Evolutionary conservation across 2,113 vertebrate species (phyloP).

Genomic region (Bubo scandiacus): DNA sequence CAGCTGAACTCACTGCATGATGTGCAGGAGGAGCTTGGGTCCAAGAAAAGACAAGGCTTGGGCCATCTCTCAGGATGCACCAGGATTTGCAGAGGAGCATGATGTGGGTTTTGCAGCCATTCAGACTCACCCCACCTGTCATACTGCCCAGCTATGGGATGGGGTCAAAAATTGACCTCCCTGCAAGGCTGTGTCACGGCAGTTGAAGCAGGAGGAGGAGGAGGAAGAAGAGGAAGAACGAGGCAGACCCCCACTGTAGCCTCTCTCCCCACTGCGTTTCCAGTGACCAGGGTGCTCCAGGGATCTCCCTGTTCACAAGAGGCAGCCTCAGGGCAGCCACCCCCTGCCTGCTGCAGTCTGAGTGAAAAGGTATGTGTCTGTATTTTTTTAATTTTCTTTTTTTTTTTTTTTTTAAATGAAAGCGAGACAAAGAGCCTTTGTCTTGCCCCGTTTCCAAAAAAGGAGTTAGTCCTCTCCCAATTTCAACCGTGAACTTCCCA

Average conservation of each 20-base stretch:
- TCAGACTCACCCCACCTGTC: background rate
- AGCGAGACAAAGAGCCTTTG: background rate
- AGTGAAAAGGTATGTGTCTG: background rate
- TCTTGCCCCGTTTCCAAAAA: background rate
- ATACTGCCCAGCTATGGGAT: background rate
- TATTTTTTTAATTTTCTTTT: background rate
- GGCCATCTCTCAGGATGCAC: background rate
- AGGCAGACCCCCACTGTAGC: background rate
- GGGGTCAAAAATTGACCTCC: background rate
- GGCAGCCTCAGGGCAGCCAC: background rate
- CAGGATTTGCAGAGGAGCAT: background rate
- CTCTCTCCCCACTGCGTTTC: background rate
- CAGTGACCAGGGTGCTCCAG: background rate
- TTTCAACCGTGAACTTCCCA: background rate
- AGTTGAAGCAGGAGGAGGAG: background rate
- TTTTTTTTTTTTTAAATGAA: background rate
- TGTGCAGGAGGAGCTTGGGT: background rate
- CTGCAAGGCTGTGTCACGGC: background rate
- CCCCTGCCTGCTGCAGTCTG: background rate
- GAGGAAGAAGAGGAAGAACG: background rate
- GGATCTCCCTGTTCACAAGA: background rate
- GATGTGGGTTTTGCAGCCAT: background rate
- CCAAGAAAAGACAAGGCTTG: background rate
- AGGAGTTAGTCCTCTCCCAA: background rate
- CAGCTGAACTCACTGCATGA: background rate